Conservation (phyloP, 1,140 invertebrate genomes). For the Drosophila serrata region DNA sequence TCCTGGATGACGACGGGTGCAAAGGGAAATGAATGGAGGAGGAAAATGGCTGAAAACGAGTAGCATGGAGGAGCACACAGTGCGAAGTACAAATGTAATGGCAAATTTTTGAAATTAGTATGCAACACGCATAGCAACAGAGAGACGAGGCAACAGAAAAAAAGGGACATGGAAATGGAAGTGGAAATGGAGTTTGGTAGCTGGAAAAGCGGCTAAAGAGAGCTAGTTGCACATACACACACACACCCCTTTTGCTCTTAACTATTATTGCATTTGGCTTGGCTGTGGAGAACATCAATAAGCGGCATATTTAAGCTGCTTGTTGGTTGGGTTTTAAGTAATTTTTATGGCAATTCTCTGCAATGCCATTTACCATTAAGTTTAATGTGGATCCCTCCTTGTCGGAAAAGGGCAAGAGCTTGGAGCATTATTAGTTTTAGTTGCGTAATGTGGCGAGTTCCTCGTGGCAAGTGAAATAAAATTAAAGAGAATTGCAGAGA, state of each 20-base stretch:
- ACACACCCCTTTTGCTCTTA: conserved; percentile 13
- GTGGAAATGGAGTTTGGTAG: conserved; percentile 16
- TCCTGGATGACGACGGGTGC: neutral
- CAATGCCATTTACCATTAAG: conserved; percentile 43
- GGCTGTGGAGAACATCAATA: conserved; percentile 60
- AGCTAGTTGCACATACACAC: conserved; percentile 26
- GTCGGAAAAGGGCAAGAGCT: neutral
- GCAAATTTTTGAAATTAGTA: conserved; percentile 79
- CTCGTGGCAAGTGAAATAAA: conserved; percentile 9
- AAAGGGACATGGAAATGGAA: conserved; percentile 21
- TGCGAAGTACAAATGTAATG: conserved; percentile 75
- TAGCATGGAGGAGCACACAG: conserved; percentile 30
- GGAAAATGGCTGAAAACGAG: conserved; percentile 12
- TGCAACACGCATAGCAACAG: conserved; percentile 70
- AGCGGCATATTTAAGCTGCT: conserved; percentile 75
- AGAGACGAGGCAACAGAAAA: conserved; percentile 12
- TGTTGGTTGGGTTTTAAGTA: conserved; percentile 73
- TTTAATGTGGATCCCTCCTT: conserved; percentile 13
- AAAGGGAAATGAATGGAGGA: conserved; percentile 6
- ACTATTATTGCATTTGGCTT: conserved; percentile 47
- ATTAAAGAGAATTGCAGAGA: conserved; percentile 18
- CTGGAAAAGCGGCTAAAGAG: conserved; percentile 44
- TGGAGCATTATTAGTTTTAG: conserved; percentile 47
- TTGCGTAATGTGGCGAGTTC: conserved; percentile 25
- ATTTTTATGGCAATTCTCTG: conserved; percentile 74